Base-by-base conservation (phyloP, 2,797 vertebrate genomes). In the Pagetopsis macropterus region DNA sequence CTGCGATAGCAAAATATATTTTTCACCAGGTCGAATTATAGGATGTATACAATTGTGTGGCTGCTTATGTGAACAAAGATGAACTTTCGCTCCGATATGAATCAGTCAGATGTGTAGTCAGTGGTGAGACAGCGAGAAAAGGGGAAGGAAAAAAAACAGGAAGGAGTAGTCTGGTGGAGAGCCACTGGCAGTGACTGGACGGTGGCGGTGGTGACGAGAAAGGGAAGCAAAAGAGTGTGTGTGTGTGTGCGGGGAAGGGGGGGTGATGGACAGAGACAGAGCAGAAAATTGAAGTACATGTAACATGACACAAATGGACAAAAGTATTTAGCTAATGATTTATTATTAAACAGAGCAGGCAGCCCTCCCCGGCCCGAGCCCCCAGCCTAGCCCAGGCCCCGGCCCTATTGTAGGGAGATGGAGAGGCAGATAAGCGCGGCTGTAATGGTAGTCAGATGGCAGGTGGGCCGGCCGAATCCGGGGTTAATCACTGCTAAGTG, bases 281-380 rank as follows among this genome's bases (percentile, higher is more conserved):
- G 90, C 89, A 93, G 91, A 94, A 94, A 93, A 94, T 93, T 92
- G 87, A 94, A 93, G 92, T 91, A 93, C 93, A 93, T 94, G 94
- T 94, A 95, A 94, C 93, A 91, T 85, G 94, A 95, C 94, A 94
- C 93, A 94, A 95, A 95, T 91, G 90, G 92, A 94, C 93, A 94
- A 93, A 94, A 95, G 94, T 95, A 94, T 95, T 95, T 94, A 95
- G 93, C 92, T 95, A 94, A 95, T 95, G 93, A 94, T 95, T 94
- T 95, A 95, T 95, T 94, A 94, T 94, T 93, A 93, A 95, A 92
- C 90, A 93, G 93, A 86, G 89, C 91, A 89, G 85, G 83, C 89
- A 87, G 89, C 84, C 86, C 78, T 82, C 79, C 81, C 83, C 82
- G 50, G 88, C 82, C 72, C 77, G 76, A 90, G 88, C 89, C 91